phyloP scores from a whole-genome alignment of 2,888 invertebrate species.

The Ceratothoa steindachneri region DNA sequence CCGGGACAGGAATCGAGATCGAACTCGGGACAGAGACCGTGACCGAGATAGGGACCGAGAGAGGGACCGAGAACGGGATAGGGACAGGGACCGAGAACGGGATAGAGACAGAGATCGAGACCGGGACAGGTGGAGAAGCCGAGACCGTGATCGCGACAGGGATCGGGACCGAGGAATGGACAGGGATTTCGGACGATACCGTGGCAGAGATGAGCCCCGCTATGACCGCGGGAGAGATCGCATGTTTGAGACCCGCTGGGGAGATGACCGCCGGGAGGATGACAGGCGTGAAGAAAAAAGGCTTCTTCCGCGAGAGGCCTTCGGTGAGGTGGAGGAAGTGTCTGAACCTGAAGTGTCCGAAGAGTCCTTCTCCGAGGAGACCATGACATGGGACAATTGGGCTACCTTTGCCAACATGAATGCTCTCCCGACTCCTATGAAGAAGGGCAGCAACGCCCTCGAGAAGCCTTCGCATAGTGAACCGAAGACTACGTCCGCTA shows the following conservation, averaged over 20 bases:
- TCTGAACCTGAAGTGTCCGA: neutral
- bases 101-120: slow-evolving; percentile 24
- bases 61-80: slow-evolving; percentile 3
- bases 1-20: neutral
- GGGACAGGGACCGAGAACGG: slow-evolving; percentile 12
- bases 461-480: neutral
- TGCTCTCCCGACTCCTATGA: neutral
- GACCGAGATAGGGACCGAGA: slow-evolving; percentile 16
- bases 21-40: slow-evolving; percentile 19
- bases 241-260: slow-evolving; percentile 6
- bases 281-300: neutral
- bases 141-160: slow-evolving; percentile 22
- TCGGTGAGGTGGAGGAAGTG: slow-evolving; percentile 8
- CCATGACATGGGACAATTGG: slow-evolving; percentile 7
- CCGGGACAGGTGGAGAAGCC: slow-evolving; percentile 20
- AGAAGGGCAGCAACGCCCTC: neutral
- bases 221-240: slow-evolving; percentile 8
- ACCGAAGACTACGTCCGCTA: neutral
- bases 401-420: neutral
- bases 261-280: slow-evolving; percentile 15
- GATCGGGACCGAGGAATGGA: slow-evolving; percentile 9
- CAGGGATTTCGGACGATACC: slow-evolving; percentile 7
- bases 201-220: slow-evolving; percentile 7
- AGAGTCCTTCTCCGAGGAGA: neutral
- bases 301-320: too few species aligned